Evolutionary conservation across 92 coral and sea anemone genomes (phyloP), one percentile per base, ranked within the genome.

Genomic region (Epizoanthus scotinus): DNA sequence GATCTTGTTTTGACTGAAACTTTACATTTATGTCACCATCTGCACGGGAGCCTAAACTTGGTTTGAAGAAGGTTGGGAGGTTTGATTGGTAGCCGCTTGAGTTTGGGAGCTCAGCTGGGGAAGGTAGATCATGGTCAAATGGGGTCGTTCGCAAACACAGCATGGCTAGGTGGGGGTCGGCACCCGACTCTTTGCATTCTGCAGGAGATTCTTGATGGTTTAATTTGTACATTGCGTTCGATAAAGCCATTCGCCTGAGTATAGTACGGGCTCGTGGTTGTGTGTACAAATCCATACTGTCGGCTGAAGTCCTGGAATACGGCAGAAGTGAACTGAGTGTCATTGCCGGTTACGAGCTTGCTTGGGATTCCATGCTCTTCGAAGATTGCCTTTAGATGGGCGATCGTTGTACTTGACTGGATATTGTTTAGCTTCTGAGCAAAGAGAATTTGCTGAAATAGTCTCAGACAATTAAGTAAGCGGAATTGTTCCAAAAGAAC

Each of bases 301-400:
- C 14, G 54, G 57, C 84, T 36, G 52, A 85, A 85, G 22, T 58
- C 79, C 18, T 55, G 10, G 71, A 79, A 85, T 5, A 31, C 26
- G 8, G 85, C 36, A 56, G 81, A 78, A 0, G 94, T 69, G 50
- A 57, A 90, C 77, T 90, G 89, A 14, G 89, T 42, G 70, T 79
- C 94, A 60, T 88, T 82, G 13, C 91, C 93, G 20, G 94, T 90
- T 53, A 90, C 71, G 22, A 86, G 69, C 69, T 72, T 90, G 21
- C 18, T 17, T 22, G 92, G 89, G 24, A 89, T 89, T 18, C 92
- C 83, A 29, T 90, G 90, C 62, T 90, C 94, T 34, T 90, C 90
- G 74, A 86, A 86, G 72, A 90, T 83, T 49, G 85, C 82, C 69
- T 86, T 90, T 63, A 90, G 69, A 74, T 87, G 91, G 21, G 91